Evolutionary conservation across 2,113 vertebrate genomes (phyloP).

Genomic region (Ammodramus savannarum): DNA sequence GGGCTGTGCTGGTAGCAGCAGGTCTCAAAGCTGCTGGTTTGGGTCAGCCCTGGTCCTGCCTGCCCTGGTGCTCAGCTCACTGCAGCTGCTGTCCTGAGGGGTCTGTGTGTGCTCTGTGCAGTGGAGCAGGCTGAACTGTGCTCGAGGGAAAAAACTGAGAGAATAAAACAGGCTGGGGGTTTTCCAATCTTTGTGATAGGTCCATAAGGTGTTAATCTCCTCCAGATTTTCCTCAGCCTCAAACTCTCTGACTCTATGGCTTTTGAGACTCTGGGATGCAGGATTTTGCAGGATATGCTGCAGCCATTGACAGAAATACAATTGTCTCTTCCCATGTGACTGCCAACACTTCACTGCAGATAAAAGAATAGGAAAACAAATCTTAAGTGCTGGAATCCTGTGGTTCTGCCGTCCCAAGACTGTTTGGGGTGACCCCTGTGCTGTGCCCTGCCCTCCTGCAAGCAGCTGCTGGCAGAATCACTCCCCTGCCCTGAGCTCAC

Average conservation of each 20-base stretch:
- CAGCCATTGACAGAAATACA: not conserved
- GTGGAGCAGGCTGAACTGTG: not conserved
- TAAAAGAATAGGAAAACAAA: not conserved
- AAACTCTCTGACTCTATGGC: not conserved
- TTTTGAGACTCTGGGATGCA: not conserved
- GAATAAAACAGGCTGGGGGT: not conserved
- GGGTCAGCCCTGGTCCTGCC: not conserved
- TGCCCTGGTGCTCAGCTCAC: not conserved
- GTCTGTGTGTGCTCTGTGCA: not conserved
- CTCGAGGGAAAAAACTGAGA: not conserved
- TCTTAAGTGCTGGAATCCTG: not conserved
- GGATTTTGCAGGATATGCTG: not conserved
- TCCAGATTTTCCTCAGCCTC: not conserved
- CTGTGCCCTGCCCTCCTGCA: not conserved
- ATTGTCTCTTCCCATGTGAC: not conserved
- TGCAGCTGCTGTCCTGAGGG: not conserved
- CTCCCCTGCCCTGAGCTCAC: not conserved
- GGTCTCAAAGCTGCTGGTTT: not conserved
- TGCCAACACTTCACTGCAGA: not conserved
- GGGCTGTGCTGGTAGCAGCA: not conserved
- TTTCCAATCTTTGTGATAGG: not conserved
- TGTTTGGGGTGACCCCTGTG: not conserved
- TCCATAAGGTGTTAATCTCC: not conserved
- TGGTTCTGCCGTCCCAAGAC: not conserved
- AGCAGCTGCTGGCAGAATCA: not conserved